These are phyloP conservation scores for Mamestra configurata DNA, from an alignment of 1,140 invertebrate species.

Conservation along the genomic window DNA sequence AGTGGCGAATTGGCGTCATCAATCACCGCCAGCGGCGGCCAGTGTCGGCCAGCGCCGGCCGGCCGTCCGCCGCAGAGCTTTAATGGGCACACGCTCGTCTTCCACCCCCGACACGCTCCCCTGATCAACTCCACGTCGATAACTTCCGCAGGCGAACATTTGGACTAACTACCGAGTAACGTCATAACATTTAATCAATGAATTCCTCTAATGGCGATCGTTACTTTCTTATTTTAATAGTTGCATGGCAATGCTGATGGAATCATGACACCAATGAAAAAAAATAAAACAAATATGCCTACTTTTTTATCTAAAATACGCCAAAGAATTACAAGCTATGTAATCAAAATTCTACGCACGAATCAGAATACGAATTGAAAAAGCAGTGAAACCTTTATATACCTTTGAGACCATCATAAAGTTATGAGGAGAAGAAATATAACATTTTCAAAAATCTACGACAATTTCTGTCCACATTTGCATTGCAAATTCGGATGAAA, in stretches of 20 bases:
- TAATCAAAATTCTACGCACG: background rate
- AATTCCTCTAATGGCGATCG: background rate
- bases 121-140: constrained; percentile 55
- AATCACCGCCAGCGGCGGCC: constrained; percentile 65
- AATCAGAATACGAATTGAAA: constrained; percentile 4
- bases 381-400: background rate
- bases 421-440: constrained; percentile 33
- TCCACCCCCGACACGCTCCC: constrained; percentile 46
- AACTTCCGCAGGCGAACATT: constrained; percentile 33
- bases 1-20: constrained; percentile 80
- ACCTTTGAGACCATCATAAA: constrained; percentile 3
- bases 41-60: background rate
- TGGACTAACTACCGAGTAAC: background rate
- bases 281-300: background rate
- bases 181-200: background rate
- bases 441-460: constrained; percentile 45
- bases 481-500: constrained; percentile 64
- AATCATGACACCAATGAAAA: background rate
- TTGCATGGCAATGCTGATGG: background rate
- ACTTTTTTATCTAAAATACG: background rate
- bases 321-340: background rate
- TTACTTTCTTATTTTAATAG: background rate
- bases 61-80: constrained; percentile 67
- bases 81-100: constrained; percentile 70
- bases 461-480: constrained; percentile 49